phyloP scores from a whole-genome alignment of 2,113 vertebrate species.

The Forbesichthys papilliferus region DNA sequence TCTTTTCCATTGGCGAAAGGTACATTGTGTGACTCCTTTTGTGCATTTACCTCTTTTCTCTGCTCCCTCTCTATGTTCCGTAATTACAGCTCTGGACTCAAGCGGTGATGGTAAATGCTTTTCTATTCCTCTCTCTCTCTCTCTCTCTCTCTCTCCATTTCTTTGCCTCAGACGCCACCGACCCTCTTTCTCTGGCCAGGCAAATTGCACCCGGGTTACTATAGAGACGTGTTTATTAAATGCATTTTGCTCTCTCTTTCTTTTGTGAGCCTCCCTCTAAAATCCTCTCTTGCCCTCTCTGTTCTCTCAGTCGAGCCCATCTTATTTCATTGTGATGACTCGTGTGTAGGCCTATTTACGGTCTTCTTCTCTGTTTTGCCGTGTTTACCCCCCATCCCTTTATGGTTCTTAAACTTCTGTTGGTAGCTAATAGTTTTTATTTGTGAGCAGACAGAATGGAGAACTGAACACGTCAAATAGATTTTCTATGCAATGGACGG shows the following conservation, averaged over 20 bases:
- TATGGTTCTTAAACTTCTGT: conserved; percentile 18
- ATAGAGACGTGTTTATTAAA: conserved; percentile 80
- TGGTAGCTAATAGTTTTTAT: conserved; percentile 46
- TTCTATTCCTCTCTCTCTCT: conserved; percentile 63
- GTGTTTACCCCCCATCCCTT: conserved; percentile 20
- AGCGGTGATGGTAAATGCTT: conserved; percentile 81
- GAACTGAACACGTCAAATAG: conserved; percentile 24
- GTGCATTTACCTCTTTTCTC: conserved; percentile 38
- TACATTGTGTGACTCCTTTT: conserved; percentile 41
- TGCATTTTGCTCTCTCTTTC: conserved; percentile 59
- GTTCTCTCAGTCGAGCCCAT: conserved; percentile 1
- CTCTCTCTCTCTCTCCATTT: conserved; percentile 12
- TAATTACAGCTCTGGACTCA: conserved; percentile 83
- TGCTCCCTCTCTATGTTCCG: conserved; percentile 58
- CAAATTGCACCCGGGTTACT: conserved; percentile 79
- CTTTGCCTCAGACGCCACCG: conserved; percentile 58
- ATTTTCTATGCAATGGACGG: conserved; percentile 41
- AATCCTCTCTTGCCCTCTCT: conserved; percentile 20
- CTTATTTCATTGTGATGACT: background rate
- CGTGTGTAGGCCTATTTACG: conserved; percentile 19
- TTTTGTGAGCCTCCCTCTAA: conserved; percentile 25
- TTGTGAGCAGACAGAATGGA: conserved; percentile 41
- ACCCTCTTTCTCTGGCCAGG: conserved; percentile 69
- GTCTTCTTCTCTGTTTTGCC: conserved; percentile 13
- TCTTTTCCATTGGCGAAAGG: conserved; percentile 50